Evolutionary conservation across 2,113 vertebrate genomes (phyloP).

Genomic region (Onychorhynchus coronatus): DNA sequence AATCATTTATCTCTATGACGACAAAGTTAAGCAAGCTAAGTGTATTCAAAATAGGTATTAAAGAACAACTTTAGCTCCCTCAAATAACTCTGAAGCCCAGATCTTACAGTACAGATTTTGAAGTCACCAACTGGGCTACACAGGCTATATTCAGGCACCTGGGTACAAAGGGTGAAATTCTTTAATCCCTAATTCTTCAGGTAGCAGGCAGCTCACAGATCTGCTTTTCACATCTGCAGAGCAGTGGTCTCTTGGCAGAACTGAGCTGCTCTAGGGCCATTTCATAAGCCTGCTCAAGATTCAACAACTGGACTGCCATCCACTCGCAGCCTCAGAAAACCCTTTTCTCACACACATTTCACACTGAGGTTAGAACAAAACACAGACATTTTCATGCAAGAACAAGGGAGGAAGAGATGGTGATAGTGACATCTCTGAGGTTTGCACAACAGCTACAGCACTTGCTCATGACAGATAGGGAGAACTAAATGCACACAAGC

Average conservation of each 20-base stretch:
- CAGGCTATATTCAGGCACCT: background rate
- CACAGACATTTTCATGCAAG: background rate
- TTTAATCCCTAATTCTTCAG: background rate
- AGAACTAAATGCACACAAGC: background rate
- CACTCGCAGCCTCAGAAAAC: background rate
- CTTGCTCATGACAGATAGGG: background rate
- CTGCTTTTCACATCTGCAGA: background rate
- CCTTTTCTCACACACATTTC: background rate
- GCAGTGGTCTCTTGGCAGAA: background rate
- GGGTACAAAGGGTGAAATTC: background rate
- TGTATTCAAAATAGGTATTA: background rate
- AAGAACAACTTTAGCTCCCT: background rate
- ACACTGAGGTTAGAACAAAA: background rate
- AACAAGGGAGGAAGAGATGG: background rate
- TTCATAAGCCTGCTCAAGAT: background rate
- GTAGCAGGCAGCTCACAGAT: background rate
- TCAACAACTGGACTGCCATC: background rate
- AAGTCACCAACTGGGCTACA: background rate
- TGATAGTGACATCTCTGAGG: background rate
- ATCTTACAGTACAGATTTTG: background rate
- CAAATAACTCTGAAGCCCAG: background rate
- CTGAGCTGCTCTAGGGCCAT: background rate
- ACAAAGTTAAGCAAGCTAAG: background rate
- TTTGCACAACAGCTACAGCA: background rate
- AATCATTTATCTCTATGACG: background rate